Conservation (phyloP, 2,888 invertebrate species). For the Drosophila rellima region DNA sequence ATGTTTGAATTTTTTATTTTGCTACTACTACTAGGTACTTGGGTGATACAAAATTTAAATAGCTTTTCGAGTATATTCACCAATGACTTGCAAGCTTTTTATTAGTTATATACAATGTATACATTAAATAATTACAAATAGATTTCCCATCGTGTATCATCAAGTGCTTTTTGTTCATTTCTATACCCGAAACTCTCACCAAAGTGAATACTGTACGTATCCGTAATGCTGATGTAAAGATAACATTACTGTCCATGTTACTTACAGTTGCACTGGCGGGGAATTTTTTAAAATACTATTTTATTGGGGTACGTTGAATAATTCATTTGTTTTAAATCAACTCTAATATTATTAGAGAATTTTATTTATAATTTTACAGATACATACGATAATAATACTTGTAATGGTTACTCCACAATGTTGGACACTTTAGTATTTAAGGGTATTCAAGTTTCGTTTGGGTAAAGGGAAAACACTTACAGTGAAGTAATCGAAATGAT, state of each 20-base stretch:
- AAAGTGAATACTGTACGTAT: not conserved
- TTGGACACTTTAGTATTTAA: not conserved
- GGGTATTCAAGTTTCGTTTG: not conserved
- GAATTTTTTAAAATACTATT: not conserved
- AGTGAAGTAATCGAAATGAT: not conserved
- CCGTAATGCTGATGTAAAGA: conserved; percentile 13
- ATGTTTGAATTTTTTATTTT: not conserved
- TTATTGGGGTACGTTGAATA: not conserved
- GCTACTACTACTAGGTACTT: conserved; percentile 1
- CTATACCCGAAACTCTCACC: conserved; percentile 7
- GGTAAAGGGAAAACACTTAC: not conserved
- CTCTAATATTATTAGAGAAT: not conserved
- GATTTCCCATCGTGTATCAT: not conserved
- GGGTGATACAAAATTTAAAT: conserved; percentile 4
- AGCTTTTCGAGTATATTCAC: conserved; percentile 11
- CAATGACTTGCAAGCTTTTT: conserved; percentile 19
- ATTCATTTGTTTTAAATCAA: not conserved
- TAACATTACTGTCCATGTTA: not conserved
- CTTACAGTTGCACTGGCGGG: conserved; percentile 1
- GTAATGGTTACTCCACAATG: not conserved
- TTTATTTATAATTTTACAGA: conserved; percentile 7
- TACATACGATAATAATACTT: conserved; percentile 16
- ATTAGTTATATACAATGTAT: not conserved
- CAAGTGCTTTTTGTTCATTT: not conserved
- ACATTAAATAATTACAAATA: conserved; percentile 3